Base-by-base conservation (phyloP, 2,888 invertebrate species). In the Eumerus sabulonum region DNA sequence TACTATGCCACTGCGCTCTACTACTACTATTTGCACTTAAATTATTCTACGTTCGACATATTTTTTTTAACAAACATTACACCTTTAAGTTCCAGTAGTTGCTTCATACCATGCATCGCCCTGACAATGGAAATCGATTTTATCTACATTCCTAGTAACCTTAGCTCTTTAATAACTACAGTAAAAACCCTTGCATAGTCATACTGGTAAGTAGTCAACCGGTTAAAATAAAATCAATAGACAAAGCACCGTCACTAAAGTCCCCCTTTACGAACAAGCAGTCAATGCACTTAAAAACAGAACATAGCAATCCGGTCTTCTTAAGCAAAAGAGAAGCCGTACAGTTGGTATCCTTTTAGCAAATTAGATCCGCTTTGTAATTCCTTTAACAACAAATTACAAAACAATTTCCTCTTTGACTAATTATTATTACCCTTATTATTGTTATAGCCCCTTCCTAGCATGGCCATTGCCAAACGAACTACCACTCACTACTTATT, bases 321-420 rank as follows among this genome's bases (percentile, higher is more conserved):
- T 63, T 63, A 44, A 63, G 51, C 42, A 14, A n/a, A n/a, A 12
- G 17, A 35, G 50, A 7, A 27, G 27, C 50, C 42, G 16, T 16
- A 18, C 54, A 27, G 40, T 50, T 67, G 67, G 42, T 59, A 71
- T 57, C 76, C 76, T 76, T 71, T 76, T 76, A 76, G 59, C 76
- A 64, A 71, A 76, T 76, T 76, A 71, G 71, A 51, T 76, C 38
- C 63, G 62, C 48, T 53, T 71, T 16, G 76, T 71, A 71, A 76
- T 53, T 71, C 64, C 59, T 71, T 70, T 70, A 76, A 70, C 76
- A 76, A 76, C 76, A 71, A 71, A 71, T 76, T 76, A 71, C 50
- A 76, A 76, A 76, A 76, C 63, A 76, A 71, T 71, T 71, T 71
- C 42, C 71, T 64, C 64, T 76, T 71, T 71, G 54, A 59, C 53